Base-by-base conservation (phyloP, 2,113 vertebrate species). In the Callionymus lyra region DNA sequence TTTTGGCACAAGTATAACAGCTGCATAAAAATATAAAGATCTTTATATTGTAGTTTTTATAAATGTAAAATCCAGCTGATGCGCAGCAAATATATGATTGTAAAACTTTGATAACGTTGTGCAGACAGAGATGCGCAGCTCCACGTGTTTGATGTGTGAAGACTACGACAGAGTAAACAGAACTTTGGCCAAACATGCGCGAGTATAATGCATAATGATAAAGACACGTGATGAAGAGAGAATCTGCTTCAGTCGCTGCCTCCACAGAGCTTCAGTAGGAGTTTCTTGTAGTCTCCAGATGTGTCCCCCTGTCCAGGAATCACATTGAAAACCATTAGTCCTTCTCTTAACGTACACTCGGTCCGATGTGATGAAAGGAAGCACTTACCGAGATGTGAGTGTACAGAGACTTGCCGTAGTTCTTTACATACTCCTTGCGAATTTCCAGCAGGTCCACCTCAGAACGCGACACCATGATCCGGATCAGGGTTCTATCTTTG, bases 251-350 rank as follows among this genome's bases (percentile, higher is more conserved):
- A 98, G 80, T 98, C 95, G 4, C 86, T 97, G 56, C 93, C 93
- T n/a, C 93, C 94, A 13, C 95, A 99, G 45, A 99, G 81, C 82
- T 95, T 95, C 63, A 97, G 74, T 4, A 99, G 84, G 42, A 91
- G 87, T 71, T 97, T 98, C 84, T 86, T 87, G 76, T 98, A 99
- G 79, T 98, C 94, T 47, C 95, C 95, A 10, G 94, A 98, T 51
- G 92, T 97, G 68, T 99, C 95, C 53, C 89, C 89, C 95, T 99
- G 74, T 60, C 44, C 81, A 51, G 9, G 3, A 51, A 37, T 38
- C 3, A 35, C 32, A 41, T 12, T 11, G 3, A 6, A 50, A 56
- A 39, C 32, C 6, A 54, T 40, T 58, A 2, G 12, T 16, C 38
- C 2, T 1, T 3, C 14, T 41, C 33, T 31, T 2, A 53, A 16